phyloP scores from a whole-genome alignment of 2,888 invertebrate genomes.

The Acleris sparsana region DNA sequence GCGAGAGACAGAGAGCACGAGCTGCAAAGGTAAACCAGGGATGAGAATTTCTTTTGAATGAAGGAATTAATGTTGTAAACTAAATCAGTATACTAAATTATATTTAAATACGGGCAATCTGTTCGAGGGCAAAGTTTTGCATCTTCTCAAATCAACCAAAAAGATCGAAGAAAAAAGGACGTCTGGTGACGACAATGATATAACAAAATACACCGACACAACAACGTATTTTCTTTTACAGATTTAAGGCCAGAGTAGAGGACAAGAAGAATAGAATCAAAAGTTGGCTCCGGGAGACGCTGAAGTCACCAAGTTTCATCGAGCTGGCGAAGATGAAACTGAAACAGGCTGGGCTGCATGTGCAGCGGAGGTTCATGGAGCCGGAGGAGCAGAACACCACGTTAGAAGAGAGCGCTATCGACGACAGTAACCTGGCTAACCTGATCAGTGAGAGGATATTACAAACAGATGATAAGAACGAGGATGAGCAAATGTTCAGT shows the following conservation, averaged over 20 bases:
- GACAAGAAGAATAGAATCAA: constrained; percentile 76
- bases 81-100: too few relatives aligned
- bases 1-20: constrained; percentile 66
- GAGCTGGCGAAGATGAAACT: constrained; percentile 71
- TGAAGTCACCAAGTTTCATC: constrained; percentile 68
- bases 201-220: too few relatives aligned
- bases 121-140: too few relatives aligned
- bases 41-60: background rate
- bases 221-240: constrained; percentile 38
- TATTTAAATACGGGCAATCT: too few relatives aligned
- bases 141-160: too few relatives aligned
- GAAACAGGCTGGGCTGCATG: constrained; percentile 58
- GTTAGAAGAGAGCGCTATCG: constrained; percentile 63
- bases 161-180: too few relatives aligned
- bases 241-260: constrained; percentile 73
- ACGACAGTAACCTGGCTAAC: constrained; percentile 70
- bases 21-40: constrained; percentile 58
- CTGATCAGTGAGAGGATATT: constrained; percentile 68
- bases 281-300: constrained; percentile 68
- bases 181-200: too few relatives aligned
- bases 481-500: constrained; percentile 61
- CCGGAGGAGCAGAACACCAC: constrained; percentile 41
- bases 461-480: constrained; percentile 56
- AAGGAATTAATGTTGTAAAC: too few relatives aligned
- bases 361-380: constrained; percentile 46